Conservation (phyloP, 2,888 invertebrate genomes). For the Dilophus febrilis region DNA sequence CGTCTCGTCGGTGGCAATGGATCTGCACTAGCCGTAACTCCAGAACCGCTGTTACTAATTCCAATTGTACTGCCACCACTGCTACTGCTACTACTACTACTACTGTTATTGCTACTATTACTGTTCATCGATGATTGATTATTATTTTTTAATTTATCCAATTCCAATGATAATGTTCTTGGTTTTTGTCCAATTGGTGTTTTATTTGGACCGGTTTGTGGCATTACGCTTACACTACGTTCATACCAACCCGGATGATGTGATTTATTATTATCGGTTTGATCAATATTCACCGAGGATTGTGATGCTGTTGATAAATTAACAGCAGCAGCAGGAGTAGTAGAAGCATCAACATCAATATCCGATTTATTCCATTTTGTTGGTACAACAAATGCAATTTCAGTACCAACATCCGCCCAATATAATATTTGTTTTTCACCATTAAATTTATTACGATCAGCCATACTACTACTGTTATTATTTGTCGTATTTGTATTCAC, state of each 20-base stretch:
- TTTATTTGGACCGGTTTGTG: slow-evolving; percentile 6
- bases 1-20: slow-evolving; percentile 39
- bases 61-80: too few relatives aligned
- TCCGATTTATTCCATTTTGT: slow-evolving; percentile 35
- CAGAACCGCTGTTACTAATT: too few relatives aligned
- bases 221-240: slow-evolving; percentile 35
- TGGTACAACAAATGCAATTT: slow-evolving; percentile 91
- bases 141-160: slow-evolving; percentile 30
- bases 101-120: background rate
- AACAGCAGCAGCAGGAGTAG: background rate
- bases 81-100: too few relatives aligned
- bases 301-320: slow-evolving; percentile 21
- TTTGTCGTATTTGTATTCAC: slow-evolving; percentile 6
- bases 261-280: slow-evolving; percentile 14
- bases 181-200: slow-evolving; percentile 35
- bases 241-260: slow-evolving; percentile 34
- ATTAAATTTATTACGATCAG: slow-evolving; percentile 38
- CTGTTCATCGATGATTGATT: background rate
- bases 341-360: slow-evolving; percentile 11
- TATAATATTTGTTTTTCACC: slow-evolving; percentile 75
- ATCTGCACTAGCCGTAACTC: slow-evolving; percentile 24
- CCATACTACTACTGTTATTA: background rate
- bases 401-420: slow-evolving; percentile 89
- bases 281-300: too few relatives aligned
- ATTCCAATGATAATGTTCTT: slow-evolving; percentile 52